Evolutionary conservation across 2,113 vertebrate genomes (phyloP).

Genomic region (Dromaius novaehollandiae): DNA sequence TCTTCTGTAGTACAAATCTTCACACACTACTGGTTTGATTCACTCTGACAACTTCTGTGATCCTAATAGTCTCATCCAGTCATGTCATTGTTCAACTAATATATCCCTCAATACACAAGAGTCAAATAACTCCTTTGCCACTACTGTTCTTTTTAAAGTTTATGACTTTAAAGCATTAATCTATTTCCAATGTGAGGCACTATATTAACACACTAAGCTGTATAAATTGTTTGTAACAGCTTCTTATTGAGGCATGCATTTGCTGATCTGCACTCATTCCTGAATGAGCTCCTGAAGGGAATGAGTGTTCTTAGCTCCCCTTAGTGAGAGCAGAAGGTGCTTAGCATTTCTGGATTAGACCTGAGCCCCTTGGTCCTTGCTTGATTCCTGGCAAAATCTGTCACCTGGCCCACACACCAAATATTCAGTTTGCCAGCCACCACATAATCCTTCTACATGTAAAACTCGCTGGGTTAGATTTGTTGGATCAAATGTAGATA

Average conservation of each 20-base stretch:
- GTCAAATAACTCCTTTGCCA: not conserved
- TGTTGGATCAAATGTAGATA: not conserved
- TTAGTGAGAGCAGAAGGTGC: not conserved
- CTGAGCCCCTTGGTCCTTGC: not conserved
- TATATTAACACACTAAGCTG: not conserved
- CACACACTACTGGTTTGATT: not conserved
- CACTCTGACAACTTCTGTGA: not conserved
- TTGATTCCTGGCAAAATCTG: conserved; percentile 5
- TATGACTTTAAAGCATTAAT: not conserved
- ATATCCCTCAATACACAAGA: not conserved
- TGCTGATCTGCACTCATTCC: not conserved
- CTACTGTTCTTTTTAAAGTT: not conserved
- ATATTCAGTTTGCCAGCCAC: not conserved
- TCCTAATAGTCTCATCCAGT: not conserved
- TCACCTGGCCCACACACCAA: not conserved
- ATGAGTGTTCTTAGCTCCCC: not conserved
- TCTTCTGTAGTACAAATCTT: not conserved
- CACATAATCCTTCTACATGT: not conserved
- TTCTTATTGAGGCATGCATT: not conserved
- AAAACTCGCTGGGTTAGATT: not conserved
- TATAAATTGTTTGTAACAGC: not conserved
- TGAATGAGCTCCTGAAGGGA: not conserved
- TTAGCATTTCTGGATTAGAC: not conserved
- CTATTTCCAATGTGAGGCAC: not conserved
- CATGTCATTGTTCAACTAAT: not conserved